These are phyloP conservation scores for Podabrus alpinus DNA, from an alignment of 2,888 invertebrate species.

Conservation along the genomic window DNA sequence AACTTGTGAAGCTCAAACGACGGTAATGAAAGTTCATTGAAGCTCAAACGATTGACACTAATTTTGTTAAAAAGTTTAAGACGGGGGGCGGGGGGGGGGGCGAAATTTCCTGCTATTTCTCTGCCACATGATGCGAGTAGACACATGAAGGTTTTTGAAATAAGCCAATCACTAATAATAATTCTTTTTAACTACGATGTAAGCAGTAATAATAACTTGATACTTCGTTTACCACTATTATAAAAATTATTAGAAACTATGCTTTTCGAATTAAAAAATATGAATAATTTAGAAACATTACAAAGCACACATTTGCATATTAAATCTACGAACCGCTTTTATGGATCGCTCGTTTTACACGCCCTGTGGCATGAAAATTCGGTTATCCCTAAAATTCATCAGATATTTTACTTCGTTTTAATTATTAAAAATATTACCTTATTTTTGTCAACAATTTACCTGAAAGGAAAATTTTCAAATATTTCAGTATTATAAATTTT, in stretches of 20 bases:
- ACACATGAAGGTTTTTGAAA: no score
- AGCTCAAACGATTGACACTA: no score
- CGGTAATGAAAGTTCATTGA: no score
- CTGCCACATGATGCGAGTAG: no score
- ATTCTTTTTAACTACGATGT: no score
- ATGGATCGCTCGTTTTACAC: not conserved
- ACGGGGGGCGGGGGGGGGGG: no score
- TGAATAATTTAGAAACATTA: not conserved
- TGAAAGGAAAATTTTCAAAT: not conserved
- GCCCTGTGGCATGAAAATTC: not conserved
- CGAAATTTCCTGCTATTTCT: no score
- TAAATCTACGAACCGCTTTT: not conserved
- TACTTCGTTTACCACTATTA: not conserved
- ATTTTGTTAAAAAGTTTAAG: no score
- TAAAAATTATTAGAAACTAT: not conserved
- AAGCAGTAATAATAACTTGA: no score
- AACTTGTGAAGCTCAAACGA: no score
- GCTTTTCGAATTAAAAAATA: not conserved
- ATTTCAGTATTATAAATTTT: not conserved
- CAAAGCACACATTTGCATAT: not conserved
- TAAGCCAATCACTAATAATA: no score
- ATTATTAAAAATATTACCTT: not conserved
- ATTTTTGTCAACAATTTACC: not conserved
- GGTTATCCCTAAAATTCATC: not conserved
- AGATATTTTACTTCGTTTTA: not conserved